Evolutionary conservation across 2,797 vertebrate genomes (phyloP).

Genomic region (Sciurus vulgaris): DNA sequence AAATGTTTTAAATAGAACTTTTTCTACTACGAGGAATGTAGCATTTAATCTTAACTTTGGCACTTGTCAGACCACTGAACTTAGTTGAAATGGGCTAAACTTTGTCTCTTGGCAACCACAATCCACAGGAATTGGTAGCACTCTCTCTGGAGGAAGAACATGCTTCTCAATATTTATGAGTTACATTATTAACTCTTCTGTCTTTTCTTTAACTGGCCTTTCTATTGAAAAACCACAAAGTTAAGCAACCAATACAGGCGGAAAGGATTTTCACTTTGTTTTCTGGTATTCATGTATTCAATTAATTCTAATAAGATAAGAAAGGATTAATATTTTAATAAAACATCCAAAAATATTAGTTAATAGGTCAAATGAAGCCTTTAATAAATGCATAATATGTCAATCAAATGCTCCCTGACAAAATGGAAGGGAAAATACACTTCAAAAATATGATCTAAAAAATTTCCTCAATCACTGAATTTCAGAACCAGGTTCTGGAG

Average conservation of each 20-base stretch:
- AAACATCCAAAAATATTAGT: slow-evolving; percentile 42
- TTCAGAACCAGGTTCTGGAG: neutral
- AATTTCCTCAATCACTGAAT: neutral
- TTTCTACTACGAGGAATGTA: neutral
- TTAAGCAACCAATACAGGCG: neutral
- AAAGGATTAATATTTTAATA: slow-evolving; percentile 45
- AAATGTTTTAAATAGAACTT: slow-evolving; percentile 46
- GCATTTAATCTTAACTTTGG: slow-evolving; percentile 50
- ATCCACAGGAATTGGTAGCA: neutral
- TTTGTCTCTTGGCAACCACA: slow-evolving; percentile 68
- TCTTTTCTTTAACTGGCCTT: neutral
- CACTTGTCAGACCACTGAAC: slow-evolving; percentile 61
- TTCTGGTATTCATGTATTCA: neutral
- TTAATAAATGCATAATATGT: neutral
- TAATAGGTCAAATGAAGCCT: neutral
- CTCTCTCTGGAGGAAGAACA: slow-evolving; percentile 14
- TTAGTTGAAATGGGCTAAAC: slow-evolving; percentile 68
- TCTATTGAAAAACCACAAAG: slow-evolving; percentile 10
- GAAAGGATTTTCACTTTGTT: neutral
- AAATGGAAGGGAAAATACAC: neutral
- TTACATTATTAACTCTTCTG: neutral
- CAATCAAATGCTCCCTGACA: neutral
- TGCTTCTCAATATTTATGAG: slow-evolving; percentile 72
- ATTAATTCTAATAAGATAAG: slow-evolving; percentile 11
- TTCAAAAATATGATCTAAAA: neutral